A percentile compares a stretch with the other conserved stretches of the same genome.
Conservation (phyloP, 2,888 invertebrate genomes). For the Drosophila formosana region DNA sequence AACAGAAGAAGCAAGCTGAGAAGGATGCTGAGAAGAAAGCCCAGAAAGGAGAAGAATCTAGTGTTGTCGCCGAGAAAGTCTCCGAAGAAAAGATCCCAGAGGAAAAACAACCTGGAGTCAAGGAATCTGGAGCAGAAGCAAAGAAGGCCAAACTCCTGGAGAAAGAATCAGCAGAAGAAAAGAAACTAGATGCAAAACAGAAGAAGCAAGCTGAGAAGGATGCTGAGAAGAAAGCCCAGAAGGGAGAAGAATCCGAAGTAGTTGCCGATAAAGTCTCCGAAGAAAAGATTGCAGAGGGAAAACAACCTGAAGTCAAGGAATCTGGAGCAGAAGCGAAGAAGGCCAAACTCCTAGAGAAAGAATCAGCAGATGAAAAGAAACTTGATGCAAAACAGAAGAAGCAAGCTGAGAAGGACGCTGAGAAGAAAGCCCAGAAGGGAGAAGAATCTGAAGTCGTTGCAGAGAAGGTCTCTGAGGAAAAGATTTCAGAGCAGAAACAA, state of each 20-base stretch:
- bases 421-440: constrained; percentile 10
- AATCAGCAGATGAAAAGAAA: constrained; percentile 20
- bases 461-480: constrained; percentile 21
- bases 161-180: constrained; percentile 6
- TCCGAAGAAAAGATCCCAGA: constrained; percentile 25
- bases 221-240: constrained; percentile 4
- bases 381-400: constrained; percentile 36
- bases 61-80: constrained; percentile 21
- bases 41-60: constrained; percentile 18
- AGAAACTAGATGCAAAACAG: constrained; percentile 1
- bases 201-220: constrained; percentile 25
- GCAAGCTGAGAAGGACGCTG: constrained; percentile 1
- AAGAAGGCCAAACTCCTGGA: constrained; percentile 8
- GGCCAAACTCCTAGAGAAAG: constrained; percentile 21
- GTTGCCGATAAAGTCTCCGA: constrained; percentile 18
- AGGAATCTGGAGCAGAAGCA: not conserved
- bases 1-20: constrained; percentile 23
- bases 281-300: constrained; percentile 2
- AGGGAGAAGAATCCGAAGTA: constrained; percentile 36
- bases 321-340: constrained; percentile 12
- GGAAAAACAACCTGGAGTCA: constrained; percentile 25
- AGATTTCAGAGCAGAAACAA: constrained; percentile 31
- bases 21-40: constrained; percentile 11
- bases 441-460: constrained; percentile 23
- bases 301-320: constrained; percentile 27